Conservation (phyloP, 2,797 vertebrate species). For the Sebastes trivittatus region DNA sequence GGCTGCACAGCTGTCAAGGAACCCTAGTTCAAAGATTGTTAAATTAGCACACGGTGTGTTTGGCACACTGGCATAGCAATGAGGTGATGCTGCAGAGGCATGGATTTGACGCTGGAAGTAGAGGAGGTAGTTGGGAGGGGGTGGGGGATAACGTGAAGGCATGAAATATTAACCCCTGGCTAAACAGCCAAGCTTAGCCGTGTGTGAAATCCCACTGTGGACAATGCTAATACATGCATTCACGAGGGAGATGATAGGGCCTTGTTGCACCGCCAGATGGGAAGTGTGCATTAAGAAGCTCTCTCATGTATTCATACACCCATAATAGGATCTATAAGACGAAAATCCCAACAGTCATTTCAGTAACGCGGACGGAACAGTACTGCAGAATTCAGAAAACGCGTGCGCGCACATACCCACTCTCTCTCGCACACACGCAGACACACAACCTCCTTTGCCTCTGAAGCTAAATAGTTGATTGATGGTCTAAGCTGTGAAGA, state of each 20-base stretch:
- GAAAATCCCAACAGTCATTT: slow-evolving; percentile 77
- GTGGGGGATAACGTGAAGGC: slow-evolving; percentile 44
- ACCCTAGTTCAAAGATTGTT: slow-evolving; percentile 54
- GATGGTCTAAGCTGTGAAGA: slow-evolving; percentile 89
- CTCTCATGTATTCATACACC: slow-evolving; percentile 72
- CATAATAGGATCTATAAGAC: slow-evolving; percentile 75
- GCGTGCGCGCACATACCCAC: slow-evolving; percentile 10
- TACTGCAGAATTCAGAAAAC: slow-evolving; percentile 45
- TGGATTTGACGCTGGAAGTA: slow-evolving; percentile 21
- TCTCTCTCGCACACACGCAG: slow-evolving; percentile 11
- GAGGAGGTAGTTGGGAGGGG: background rate
- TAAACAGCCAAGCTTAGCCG: slow-evolving; percentile 67
- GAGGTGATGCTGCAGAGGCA: slow-evolving; percentile 25
- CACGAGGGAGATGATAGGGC: slow-evolving; percentile 64
- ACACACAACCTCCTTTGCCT: slow-evolving; percentile 76
- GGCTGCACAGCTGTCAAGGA: slow-evolving; percentile 51
- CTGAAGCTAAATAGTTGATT: slow-evolving; percentile 92
- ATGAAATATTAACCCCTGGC: slow-evolving; percentile 76
- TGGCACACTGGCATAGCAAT: slow-evolving; percentile 31
- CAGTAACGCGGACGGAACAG: slow-evolving; percentile 66
- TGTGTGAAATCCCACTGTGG: slow-evolving; percentile 69
- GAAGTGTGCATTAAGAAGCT: slow-evolving; percentile 73
- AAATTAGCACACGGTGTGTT: slow-evolving; percentile 53
- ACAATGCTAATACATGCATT: slow-evolving; percentile 70
- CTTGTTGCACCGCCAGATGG: slow-evolving; percentile 67